These are phyloP conservation scores for Hypanus sabinus DNA, from an alignment of 2,113 vertebrate genomes.

Conservation along the genomic window DNA sequence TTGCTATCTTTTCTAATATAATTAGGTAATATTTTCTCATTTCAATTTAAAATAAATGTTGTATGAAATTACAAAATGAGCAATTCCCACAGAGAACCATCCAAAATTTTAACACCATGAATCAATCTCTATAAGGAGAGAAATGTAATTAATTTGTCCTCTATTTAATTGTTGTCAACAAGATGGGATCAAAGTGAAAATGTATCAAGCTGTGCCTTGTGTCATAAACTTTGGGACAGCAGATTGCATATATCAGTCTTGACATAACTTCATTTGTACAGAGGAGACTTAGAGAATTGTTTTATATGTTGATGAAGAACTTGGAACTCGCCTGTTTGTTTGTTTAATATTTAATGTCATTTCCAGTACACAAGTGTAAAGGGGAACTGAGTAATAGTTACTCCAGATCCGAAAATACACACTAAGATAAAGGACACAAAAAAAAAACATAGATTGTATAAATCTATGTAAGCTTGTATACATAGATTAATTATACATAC, in stretches of 20 bases:
- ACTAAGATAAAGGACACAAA: too few species aligned
- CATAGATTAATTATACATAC: too few species aligned
- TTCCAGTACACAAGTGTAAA: too few species aligned
- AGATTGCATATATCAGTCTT: not conserved
- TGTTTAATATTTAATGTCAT: too few species aligned
- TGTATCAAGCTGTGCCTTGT: not conserved
- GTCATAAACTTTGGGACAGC: not conserved
- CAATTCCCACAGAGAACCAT: not conserved
- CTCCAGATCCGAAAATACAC: too few species aligned
- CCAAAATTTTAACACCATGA: not conserved
- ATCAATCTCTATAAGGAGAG: not conserved
- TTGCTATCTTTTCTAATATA: not conserved
- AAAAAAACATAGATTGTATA: too few species aligned
- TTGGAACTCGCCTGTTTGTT: not conserved
- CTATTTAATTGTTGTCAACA: not conserved
- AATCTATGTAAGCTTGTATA: too few species aligned
- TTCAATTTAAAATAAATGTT: not conserved
- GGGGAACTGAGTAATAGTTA: too few species aligned
- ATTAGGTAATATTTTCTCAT: not conserved
- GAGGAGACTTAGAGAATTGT: not conserved
- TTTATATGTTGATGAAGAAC: not conserved
- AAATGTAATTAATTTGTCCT: not conserved
- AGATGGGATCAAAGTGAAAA: not conserved
- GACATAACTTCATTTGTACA: not conserved
- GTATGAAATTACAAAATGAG: not conserved